phyloP scores from a whole-genome alignment of 2,888 invertebrate species.

The Synergus laeviventris region DNA sequence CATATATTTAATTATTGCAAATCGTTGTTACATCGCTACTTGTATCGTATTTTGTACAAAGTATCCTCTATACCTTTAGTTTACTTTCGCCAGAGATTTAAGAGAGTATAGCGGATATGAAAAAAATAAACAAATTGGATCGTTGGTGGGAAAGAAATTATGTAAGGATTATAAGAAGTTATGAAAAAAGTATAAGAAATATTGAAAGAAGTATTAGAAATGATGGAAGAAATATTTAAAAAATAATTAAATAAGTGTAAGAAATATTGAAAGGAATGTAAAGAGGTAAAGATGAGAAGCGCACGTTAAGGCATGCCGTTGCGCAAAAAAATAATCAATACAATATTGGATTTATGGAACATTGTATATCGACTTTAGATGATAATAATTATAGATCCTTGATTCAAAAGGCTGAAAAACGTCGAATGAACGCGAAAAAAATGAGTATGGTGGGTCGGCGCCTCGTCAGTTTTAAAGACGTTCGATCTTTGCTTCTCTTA shows the following conservation, averaged over 20 bases:
- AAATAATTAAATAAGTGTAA: constrained; percentile 36
- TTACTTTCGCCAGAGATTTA: constrained; percentile 66
- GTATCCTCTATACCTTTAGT: constrained; percentile 69
- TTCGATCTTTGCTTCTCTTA: constrained; percentile 48
- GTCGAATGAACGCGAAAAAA: constrained; percentile 40
- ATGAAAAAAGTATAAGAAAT: constrained; percentile 45
- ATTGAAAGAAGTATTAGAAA: constrained; percentile 15
- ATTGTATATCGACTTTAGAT: constrained; percentile 37
- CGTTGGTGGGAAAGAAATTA: constrained; percentile 43
- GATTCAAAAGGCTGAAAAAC: constrained; percentile 36
- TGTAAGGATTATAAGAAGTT: constrained; percentile 46
- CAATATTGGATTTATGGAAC: constrained; percentile 36
- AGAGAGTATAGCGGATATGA: constrained; percentile 49
- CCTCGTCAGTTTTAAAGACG: constrained; percentile 50
- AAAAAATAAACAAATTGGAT: constrained; percentile 42
- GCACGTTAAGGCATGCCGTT: constrained; percentile 12
- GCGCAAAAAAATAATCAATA: constrained; percentile 29
- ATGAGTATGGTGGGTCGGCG: constrained; percentile 38
- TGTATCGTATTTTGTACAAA: constrained; percentile 75
- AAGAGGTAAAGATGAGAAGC: constrained; percentile 7
- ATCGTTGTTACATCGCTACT: constrained; percentile 75
- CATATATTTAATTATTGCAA: constrained; percentile 74
- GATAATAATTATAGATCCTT: constrained; percentile 32
- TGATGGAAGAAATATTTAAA: constrained; percentile 33
- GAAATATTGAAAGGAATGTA: constrained; percentile 14